A percentile compares a stretch with the other conserved stretches of the same genome.
Evolutionary conservation across 2,113 vertebrate species (phyloP).

Genomic region (Lipotes vexillifer): DNA sequence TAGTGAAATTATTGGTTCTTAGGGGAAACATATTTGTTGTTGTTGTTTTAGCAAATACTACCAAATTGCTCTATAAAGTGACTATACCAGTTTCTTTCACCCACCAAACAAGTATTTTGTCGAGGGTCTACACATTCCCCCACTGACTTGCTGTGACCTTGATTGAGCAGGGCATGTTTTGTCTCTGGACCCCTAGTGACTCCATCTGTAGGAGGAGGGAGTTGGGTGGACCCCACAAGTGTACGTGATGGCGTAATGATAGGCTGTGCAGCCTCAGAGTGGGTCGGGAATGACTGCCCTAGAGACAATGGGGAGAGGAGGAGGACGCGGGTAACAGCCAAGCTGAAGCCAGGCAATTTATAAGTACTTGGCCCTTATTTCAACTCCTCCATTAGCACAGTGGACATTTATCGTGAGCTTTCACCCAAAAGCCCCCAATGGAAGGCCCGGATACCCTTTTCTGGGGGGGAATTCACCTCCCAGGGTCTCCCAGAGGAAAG

Average conservation of each 20-base stretch:
- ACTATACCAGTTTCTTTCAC: neutral
- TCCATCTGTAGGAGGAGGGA: neutral
- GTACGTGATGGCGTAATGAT: neutral
- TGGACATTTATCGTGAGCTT: neutral
- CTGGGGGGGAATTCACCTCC: neutral
- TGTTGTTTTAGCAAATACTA: neutral
- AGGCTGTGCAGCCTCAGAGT: neutral
- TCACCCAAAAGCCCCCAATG: neutral
- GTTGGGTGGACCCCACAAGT: neutral
- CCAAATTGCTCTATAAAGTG: neutral
- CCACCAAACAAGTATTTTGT: neutral
- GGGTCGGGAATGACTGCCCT: neutral
- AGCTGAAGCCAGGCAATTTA: conserved; percentile 30
- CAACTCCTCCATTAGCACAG: neutral
- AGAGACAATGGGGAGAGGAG: neutral
- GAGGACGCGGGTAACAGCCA: neutral
- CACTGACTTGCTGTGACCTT: neutral
- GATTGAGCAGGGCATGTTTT: neutral
- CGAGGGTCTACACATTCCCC: no score
- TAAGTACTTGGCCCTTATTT: neutral
- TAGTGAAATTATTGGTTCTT: neutral
- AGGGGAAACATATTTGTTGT: neutral
- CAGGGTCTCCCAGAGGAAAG: neutral
- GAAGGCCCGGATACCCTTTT: neutral
- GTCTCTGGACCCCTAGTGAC: neutral